Base-by-base conservation (phyloP, 2,113 vertebrate genomes). In the Ancistrus triradiatus region DNA sequence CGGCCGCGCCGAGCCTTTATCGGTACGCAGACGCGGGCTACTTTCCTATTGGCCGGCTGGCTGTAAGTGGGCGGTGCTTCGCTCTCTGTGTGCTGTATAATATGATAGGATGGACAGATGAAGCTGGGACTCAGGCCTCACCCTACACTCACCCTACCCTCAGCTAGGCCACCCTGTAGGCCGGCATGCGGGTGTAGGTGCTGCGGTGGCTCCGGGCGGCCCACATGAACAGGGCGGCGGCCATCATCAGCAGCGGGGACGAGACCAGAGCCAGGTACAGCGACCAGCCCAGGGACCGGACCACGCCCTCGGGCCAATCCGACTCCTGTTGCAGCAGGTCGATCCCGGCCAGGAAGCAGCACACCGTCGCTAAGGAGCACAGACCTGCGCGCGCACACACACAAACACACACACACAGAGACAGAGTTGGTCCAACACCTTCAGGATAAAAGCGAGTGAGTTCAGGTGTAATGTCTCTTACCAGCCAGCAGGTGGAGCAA, bases 261-360 rank as follows among this genome's bases (percentile, higher is more conserved):
- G 95, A 95, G 68, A 97, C 90, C 1, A 94, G 93, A 11, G 94
- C 95, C n/a, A 98, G 87, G 84, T 93, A 98, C 77, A 98, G 93
- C 47, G 95, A 98, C 95, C 95, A 98, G 58, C 94, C 94, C 0
- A 93, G 86, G 21, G 93, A 89, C 18, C 85, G 84, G 9, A 77
- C 84, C 18, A 92, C 86, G 0, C 80, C 84, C 1, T 84, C 71
- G 0, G 91, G 91, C 2, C 35, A 61, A 14, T 52, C 69, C 3
- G 67, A 77, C 31, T 76, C 79, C 74, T 83, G 66, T 19, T 93
- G 90, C 14, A 98, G 89, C 47, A 97, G 86, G 74, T 92, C 81
- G 37, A 94, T 78, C 35, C 94, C 91, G 22, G 84, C 90, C 66
- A 93, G 83, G 1, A 94, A 98, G 76, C 94, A 98, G 82, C 91